Evolutionary conservation across 1,140 invertebrate genomes (phyloP).

Genomic region (Drosophila dunni): DNA sequence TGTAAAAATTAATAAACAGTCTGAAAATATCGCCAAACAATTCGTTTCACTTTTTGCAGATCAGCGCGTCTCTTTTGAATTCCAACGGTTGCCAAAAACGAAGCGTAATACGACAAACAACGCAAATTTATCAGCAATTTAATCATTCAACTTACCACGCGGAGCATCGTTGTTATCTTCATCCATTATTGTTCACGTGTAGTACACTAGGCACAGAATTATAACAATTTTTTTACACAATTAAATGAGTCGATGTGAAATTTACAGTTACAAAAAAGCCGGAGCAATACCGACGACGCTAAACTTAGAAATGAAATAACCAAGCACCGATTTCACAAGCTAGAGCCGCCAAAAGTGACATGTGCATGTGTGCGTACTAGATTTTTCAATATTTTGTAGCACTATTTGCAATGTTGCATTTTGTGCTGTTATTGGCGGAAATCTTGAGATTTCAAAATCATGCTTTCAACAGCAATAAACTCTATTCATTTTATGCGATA

Average conservation of each 20-base stretch:
- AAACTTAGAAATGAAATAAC: constrained; percentile 47
- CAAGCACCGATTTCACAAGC: constrained; percentile 18
- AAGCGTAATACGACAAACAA: not conserved
- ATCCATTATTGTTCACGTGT: constrained; percentile 16
- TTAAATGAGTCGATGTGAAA: not conserved
- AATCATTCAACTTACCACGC: constrained; percentile 36
- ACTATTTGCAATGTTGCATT: constrained; percentile 14
- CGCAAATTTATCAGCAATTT: not conserved
- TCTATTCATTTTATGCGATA: too few relatives aligned
- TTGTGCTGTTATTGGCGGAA: too few relatives aligned
- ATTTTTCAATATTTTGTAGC: not conserved
- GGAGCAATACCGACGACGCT: constrained; percentile 3
- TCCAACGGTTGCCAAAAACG: constrained; percentile 23
- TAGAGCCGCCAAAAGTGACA: constrained; percentile 39
- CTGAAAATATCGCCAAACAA: not conserved
- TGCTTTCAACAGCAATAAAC: too few relatives aligned
- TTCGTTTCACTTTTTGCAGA: not conserved
- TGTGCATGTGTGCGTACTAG: constrained; percentile 19
- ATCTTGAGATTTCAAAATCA: too few relatives aligned
- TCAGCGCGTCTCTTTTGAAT: constrained; percentile 36
- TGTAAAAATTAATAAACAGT: not conserved
- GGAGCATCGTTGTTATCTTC: constrained; percentile 31
- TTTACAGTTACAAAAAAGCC: constrained; percentile 2
- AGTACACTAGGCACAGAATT: not conserved
- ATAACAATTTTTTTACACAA: not conserved